These are phyloP conservation scores for Mythimna vitellina DNA, from an alignment of 2,888 invertebrate species.

Conservation along the genomic window DNA sequence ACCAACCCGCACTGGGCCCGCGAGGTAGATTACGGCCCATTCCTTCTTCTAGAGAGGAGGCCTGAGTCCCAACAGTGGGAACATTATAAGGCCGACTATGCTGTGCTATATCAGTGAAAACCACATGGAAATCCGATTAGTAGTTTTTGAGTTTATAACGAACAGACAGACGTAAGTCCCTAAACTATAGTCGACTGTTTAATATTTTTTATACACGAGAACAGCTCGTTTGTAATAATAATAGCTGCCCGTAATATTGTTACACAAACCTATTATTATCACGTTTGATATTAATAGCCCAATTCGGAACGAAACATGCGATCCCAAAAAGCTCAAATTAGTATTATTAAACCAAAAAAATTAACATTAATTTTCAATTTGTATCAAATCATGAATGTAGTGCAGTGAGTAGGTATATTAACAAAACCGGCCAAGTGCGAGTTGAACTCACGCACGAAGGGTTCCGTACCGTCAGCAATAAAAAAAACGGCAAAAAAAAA, in stretches of 20 bases:
- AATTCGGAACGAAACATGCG: conserved; percentile 42
- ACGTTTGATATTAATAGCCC: conserved; percentile 45
- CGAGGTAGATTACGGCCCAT: too few species aligned
- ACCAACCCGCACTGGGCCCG: too few species aligned
- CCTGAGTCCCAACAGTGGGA: too few species aligned
- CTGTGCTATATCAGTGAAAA: too few species aligned
- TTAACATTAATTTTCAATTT: conserved; percentile 40
- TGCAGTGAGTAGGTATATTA: conserved; percentile 13
- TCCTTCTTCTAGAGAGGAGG: too few species aligned
- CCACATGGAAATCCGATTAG: too few species aligned
- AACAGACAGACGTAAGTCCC: background rate
- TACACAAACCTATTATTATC: conserved; percentile 47
- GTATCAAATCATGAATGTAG: conserved; percentile 10
- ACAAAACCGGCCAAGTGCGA: too few species aligned
- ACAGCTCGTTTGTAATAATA: conserved; percentile 10
- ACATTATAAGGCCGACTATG: too few species aligned
- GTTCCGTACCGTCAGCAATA: too few species aligned
- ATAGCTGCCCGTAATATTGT: background rate
- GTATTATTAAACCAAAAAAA: conserved; percentile 30
- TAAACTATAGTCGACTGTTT: background rate
- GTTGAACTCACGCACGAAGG: too few species aligned
- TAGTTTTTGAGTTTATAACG: too few species aligned
- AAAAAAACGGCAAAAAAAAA: too few species aligned
- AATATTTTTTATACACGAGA: conserved; percentile 30
- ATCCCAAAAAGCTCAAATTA: conserved; percentile 17